Percentiles rank a stretch among this genome's conserved stretches.
Conservation (phyloP, 2,797 vertebrate genomes). For the Balearica regulorum region DNA sequence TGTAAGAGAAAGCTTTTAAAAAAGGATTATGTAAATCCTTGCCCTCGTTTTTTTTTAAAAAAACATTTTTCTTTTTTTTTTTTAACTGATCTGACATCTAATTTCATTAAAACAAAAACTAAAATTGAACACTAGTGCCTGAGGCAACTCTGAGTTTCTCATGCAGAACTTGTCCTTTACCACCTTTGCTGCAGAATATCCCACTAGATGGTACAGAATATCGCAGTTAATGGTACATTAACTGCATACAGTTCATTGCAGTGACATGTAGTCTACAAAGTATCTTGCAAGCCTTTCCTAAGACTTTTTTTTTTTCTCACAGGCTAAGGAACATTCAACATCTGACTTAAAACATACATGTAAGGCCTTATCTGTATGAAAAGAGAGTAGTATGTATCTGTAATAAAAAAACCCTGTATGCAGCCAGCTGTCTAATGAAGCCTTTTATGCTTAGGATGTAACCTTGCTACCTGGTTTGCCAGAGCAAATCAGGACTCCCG, state of each 20-base stretch:
- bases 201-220: neutral
- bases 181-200: neutral
- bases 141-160: neutral
- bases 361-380: neutral
- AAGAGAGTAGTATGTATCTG: neutral
- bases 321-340: neutral
- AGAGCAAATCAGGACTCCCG: neutral
- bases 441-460: neutral
- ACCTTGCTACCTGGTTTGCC: neutral
- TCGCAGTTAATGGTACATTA: neutral
- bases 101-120: slow-evolving; percentile 41
- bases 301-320: neutral
- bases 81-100: neutral
- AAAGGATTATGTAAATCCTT: slow-evolving; percentile 55
- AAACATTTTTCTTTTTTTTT: neutral
- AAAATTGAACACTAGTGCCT: neutral
- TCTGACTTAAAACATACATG: neutral
- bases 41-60: neutral
- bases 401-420: neutral
- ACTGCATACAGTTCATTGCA: neutral
- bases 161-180: neutral
- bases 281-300: neutral
- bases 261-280: neutral
- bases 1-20: slow-evolving; percentile 44
- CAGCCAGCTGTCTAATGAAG: neutral